Base-by-base conservation (phyloP, 2,888 invertebrate genomes). In the Criorhina ranunculi region DNA sequence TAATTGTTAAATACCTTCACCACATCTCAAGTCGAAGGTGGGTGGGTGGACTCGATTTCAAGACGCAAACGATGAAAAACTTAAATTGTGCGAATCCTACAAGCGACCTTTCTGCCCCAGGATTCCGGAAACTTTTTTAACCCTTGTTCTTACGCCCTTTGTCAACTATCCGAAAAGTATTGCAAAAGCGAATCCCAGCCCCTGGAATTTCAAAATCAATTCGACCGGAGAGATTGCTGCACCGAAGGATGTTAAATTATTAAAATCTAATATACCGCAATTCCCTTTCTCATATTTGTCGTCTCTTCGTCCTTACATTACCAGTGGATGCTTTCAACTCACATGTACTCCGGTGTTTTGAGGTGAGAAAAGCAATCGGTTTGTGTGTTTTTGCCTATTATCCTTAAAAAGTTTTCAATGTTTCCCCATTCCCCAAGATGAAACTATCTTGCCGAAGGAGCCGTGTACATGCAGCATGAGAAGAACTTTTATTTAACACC, bases 331-430 rank as follows among this genome's bases (percentile, higher is more conserved):
- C 35, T 19, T n/a, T 31, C 15, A 51, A 46, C 42, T 46, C 46
- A 70, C 81, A 69, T 70, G 67, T 67, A 60, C 60, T 53, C 59
- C 40, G 35, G 67, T 69, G 72, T 83, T 78, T 77, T 78, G 82
- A 83, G 82, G 82, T 83, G 82, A 83, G 82, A 83, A 83, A 78
- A 83, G 78, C 78, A 83, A 83, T 83, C 78, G 82, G 77, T 78
- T 83, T 83, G 82, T 83, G 77, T 82, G 82, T 83, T 83, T 80
- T 83, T 83, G 82, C 78, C 82, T 83, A 72, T 83, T 83, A 83
- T 83, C 78, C 73, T 78, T 62, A 73, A 78, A 83, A 83, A 78
- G 31, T 83, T 83, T 83, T 67, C 72, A 73, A 73, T 78, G 77
- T 73, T 51, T 51, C 64, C 64, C 44, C 24, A 17, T 17, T 44